Conservation (phyloP, 2,888 invertebrate species). For the Sericinus montela region DNA sequence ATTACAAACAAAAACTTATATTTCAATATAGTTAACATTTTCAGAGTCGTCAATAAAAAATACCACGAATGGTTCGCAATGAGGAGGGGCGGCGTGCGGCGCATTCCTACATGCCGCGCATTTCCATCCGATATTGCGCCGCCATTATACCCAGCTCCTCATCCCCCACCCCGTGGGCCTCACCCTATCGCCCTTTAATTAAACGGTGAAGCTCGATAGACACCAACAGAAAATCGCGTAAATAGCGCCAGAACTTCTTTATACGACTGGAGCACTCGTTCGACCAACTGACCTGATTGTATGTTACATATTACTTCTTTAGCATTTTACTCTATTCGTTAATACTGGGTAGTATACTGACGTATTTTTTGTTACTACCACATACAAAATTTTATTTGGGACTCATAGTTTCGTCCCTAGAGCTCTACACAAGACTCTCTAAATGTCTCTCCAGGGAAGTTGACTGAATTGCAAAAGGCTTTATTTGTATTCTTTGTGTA, state of each 20-base stretch:
- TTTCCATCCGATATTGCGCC: conserved; percentile 80
- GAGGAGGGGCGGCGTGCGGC: conserved; percentile 70
- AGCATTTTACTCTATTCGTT: too few species aligned
- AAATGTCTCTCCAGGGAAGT: conserved; percentile 16
- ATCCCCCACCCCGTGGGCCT: conserved; percentile 48
- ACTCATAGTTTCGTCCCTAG: conserved; percentile 6
- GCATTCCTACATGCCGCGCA: conserved; percentile 79
- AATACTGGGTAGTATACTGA: too few species aligned
- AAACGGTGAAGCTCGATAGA: conserved; percentile 77
- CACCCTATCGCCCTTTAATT: conserved; percentile 76
- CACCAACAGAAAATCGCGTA: conserved; percentile 74
- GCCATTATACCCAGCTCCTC: conserved; percentile 74
- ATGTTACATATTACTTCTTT: conserved; percentile 14
- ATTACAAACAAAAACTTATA: conserved; percentile 41
- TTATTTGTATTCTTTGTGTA: conserved; percentile 12
- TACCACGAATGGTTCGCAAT: conserved; percentile 75
- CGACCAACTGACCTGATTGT: conserved; percentile 37
- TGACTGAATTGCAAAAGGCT: conserved; percentile 17
- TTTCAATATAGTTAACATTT: conserved; percentile 55
- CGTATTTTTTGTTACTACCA: too few species aligned
- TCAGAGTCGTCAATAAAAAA: conserved; percentile 77
- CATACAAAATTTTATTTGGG: conserved; percentile 5
- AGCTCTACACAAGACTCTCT: conserved; percentile 1
- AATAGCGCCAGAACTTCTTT: conserved; percentile 64
- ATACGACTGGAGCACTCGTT: conserved; percentile 40